Base-by-base conservation (phyloP, 2,888 invertebrate genomes). In the Dorcus hopei region DNA sequence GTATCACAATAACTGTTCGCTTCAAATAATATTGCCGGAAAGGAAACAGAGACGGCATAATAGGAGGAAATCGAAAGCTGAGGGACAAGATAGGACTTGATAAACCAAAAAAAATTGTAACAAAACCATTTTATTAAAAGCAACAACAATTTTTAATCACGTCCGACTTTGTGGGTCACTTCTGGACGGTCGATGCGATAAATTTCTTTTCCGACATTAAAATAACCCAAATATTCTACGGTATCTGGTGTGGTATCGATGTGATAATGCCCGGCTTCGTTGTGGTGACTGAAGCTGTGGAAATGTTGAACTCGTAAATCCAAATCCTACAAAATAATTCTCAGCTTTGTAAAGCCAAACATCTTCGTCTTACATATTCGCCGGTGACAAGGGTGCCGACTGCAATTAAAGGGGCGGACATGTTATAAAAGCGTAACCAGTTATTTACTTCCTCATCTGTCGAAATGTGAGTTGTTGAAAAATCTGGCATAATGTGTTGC, bases 401-500 rank as follows among this genome's bases (percentile, higher is more conserved):
- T 70, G 93, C 91, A 53, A 92, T 84, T 62, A 99, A 81, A 51
- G 96, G 96, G 39, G 96, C 91, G 51, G 87, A 84, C 91, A 97
- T 92, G 65, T 95, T 87, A 79, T 88, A 97, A 79, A 91, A 98
- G 74, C 89, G 87, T 61, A 99, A 81, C 97, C 98, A 99, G 48
- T 83, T 74, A 74, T 95, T 88, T 14, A 97, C 84, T 69, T 90
- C 88, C 6, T 82, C 83, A 68, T 92, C 89, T 9, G 83, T 84
- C 54, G 82, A 81, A 54, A 98, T 79, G 16, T 94, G 90, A 1
- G 80, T 81, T 58, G 80, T 74, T 0, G 94, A 91, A 80, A 97
- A 98, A 75, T 95, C 94, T 40, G 93, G 91, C 98, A 99, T 98
- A 64, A 99, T 90, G 80, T 99, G 98, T 75, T 93, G 88, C 75